Evolutionary conservation across 2,888 invertebrate genomes (phyloP), one percentile per base, ranked within the genome.

Genomic region (Ceratothoa steindachneri): DNA sequence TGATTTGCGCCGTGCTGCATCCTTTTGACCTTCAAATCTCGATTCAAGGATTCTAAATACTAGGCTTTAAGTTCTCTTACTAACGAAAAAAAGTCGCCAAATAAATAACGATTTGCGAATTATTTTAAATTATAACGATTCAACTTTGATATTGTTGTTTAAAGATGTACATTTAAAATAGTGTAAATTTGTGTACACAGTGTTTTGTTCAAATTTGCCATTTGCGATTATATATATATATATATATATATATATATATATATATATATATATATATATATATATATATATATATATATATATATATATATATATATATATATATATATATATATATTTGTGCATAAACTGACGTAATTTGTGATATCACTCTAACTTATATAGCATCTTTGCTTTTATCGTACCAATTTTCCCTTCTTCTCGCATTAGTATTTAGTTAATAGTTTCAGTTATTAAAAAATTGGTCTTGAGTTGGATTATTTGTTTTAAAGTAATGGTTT

Each of bases 311-410:
- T 41, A 41, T 41, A 55, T 55, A 12, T 12, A 12, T 55, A 55
- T 55, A 19, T 55, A 55, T 55, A 55, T 7, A 55, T 19, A 55
- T 55, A 55, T 55, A 55, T 55, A 55, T 55, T 19, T 55, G 24
- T 55, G 24, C 19, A 55, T 55, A 55, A 19, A 12, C 41, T 41
- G n/a, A 41, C 41, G 41, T 5, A 41, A 41, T 9, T 41, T 41
- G 41, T 41, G 41, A 41, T 41, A 41, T 41, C n/a, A n/a, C n/a
- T n/a, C n/a, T n/a, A n/a, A n/a, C n/a, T n/a, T n/a, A n/a, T n/a
- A n/a, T n/a, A n/a, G n/a, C n/a, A n/a, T n/a, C n/a, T n/a, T n/a
- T n/a, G n/a, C n/a, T n/a, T n/a, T n/a, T n/a, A n/a, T n/a, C n/a
- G n/a, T n/a, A n/a, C n/a, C n/a, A n/a, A n/a, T 41, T 41, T 41